These are phyloP conservation scores for Plagodis dolabraria DNA, from an alignment of 2,888 invertebrate species.

Conservation along the genomic window DNA sequence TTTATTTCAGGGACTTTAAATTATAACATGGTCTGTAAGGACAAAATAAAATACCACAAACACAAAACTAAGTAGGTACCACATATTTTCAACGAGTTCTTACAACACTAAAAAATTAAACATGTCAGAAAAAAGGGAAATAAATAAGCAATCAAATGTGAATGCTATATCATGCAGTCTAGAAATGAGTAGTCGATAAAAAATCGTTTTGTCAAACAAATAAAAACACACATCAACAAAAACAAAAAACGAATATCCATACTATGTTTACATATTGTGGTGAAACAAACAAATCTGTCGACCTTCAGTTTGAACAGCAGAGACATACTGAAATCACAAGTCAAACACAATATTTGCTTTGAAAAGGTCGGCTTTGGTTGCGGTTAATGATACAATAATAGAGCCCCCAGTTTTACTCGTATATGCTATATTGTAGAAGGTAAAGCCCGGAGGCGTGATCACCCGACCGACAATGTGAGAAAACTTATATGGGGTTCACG, in stretches of 20 bases:
- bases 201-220: too few species aligned
- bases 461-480: background rate
- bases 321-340: constrained; percentile 26
- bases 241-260: background rate
- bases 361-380: constrained; percentile 22
- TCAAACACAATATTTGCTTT: constrained; percentile 28
- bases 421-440: background rate
- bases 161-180: too few species aligned
- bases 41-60: too few species aligned
- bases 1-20: too few species aligned
- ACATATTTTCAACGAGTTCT: too few species aligned
- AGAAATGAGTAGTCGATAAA: too few species aligned
- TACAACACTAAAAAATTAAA: too few species aligned
- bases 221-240: too few species aligned
- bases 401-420: background rate
- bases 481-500: background rate
- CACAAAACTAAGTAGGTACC: too few species aligned
- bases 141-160: too few species aligned
- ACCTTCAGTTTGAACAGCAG: constrained; percentile 19
- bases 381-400: constrained; percentile 27
- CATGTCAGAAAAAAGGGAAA: too few species aligned
- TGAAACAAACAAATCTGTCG: constrained; percentile 9
- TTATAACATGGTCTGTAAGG: too few species aligned
- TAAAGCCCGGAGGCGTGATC: background rate
- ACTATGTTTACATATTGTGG: constrained; percentile 1